A percentile compares a stretch with the other conserved stretches of the same genome.
These are phyloP conservation scores for Cyphomyrmex costatus DNA, from an alignment of 1,140 invertebrate genomes.

Conservation along the genomic window DNA sequence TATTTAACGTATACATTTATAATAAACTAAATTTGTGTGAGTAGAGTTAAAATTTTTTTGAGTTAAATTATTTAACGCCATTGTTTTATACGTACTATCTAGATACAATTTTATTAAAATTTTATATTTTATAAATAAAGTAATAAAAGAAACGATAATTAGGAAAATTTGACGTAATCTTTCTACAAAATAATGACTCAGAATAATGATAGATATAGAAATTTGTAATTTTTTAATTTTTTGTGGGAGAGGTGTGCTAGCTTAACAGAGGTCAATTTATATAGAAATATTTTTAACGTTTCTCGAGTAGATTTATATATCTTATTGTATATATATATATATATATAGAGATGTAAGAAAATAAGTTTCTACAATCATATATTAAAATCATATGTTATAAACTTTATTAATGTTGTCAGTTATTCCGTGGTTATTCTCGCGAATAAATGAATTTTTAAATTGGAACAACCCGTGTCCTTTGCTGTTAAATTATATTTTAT, in stretches of 20 bases:
- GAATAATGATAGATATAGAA: background rate
- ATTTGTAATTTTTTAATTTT: too few relatives aligned
- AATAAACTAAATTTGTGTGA: too few relatives aligned
- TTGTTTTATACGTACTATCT: background rate
- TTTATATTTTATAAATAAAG: background rate
- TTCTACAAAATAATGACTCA: background rate
- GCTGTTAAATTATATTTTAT: background rate
- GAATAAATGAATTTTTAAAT: conserved; percentile 20
- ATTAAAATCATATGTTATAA: background rate
- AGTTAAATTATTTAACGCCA: too few relatives aligned
- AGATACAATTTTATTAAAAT: background rate
- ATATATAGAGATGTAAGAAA: background rate
- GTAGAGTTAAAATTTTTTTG: too few relatives aligned
- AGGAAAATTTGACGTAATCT: background rate
- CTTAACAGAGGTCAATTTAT: background rate
- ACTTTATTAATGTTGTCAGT: background rate
- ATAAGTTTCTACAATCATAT: background rate
- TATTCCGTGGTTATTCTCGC: background rate
- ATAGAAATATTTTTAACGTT: background rate
- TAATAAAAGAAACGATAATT: background rate
- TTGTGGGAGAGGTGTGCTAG: too few relatives aligned
- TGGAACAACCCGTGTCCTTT: background rate
- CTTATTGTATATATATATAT: too few relatives aligned
- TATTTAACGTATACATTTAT: too few relatives aligned
- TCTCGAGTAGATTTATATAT: background rate